These are phyloP conservation scores for Pegoplata infirma DNA, from an alignment of 2,888 invertebrate species.

Conservation along the genomic window DNA sequence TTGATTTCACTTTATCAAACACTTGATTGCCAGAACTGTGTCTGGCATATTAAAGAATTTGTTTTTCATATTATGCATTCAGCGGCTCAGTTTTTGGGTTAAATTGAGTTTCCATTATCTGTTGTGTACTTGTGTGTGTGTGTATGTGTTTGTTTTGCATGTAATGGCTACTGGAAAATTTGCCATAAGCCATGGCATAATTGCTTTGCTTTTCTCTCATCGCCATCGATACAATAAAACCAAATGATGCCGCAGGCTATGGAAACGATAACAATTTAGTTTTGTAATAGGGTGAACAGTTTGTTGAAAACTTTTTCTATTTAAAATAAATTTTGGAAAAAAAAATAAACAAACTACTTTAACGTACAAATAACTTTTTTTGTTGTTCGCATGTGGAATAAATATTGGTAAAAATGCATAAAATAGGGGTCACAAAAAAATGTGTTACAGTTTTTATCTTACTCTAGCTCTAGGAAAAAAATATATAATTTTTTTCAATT, in stretches of 20 bases:
- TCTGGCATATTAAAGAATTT: conserved; percentile 4
- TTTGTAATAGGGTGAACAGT: conserved; percentile 31
- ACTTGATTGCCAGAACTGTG: conserved; percentile 20
- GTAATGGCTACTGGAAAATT: conserved; percentile 32
- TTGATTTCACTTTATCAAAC: conserved; percentile 26
- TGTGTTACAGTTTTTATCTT: no score
- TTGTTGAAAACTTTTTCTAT: not conserved
- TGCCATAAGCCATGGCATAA: conserved; percentile 53
- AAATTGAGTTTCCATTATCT: not conserved
- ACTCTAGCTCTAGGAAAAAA: no score
- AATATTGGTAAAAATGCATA: no score
- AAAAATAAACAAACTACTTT: not conserved
- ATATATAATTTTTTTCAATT: no score
- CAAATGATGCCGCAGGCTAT: conserved; percentile 44
- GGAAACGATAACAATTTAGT: conserved; percentile 31
- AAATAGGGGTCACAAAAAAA: no score
- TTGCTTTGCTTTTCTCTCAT: conserved; percentile 44
- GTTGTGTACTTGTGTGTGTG: not conserved
- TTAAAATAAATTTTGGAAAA: no score
- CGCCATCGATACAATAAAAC: conserved; percentile 52
- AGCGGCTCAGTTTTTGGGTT: conserved; percentile 4
- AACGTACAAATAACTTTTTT: not conserved
- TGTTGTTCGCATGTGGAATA: no score
- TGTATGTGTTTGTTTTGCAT: not conserved
- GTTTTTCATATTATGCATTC: conserved; percentile 25